These are phyloP conservation scores for Vireo griseus DNA, from an alignment of 2,797 vertebrate species.

Conservation along the genomic window DNA sequence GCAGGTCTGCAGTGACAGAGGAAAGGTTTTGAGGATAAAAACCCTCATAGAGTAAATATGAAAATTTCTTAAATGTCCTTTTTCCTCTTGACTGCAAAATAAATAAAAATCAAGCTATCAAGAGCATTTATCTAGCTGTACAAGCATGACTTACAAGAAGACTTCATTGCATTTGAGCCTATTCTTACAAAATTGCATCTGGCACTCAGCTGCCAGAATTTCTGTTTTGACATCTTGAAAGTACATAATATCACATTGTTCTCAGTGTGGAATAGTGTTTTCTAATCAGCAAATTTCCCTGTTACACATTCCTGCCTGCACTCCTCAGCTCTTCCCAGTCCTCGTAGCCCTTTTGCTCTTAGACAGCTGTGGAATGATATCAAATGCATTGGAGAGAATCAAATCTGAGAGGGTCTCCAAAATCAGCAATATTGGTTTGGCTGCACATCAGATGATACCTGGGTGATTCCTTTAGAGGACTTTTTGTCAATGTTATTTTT, in stretches of 20 bases:
- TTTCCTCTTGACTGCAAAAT: not conserved
- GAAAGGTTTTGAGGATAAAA: not conserved
- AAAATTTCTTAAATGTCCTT: not conserved
- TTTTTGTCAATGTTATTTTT: not conserved
- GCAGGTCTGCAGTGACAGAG: not conserved
- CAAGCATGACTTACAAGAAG: not conserved
- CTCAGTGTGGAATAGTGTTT: not conserved
- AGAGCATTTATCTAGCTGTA: not conserved
- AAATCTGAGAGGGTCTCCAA: not conserved
- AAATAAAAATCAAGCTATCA: not conserved
- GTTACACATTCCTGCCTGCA: not conserved
- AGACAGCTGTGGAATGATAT: not conserved
- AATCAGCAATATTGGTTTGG: not conserved
- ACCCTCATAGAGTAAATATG: not conserved
- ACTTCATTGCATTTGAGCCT: not conserved
- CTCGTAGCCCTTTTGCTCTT: not conserved
- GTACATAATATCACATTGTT: not conserved
- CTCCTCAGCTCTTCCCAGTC: not conserved
- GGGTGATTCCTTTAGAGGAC: not conserved
- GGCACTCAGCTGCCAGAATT: slow-evolving; percentile 4
- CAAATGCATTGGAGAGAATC: not conserved
- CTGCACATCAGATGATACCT: not conserved
- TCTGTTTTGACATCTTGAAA: not conserved
- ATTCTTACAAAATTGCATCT: slow-evolving; percentile 17
- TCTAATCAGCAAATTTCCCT: slow-evolving; percentile 12